Evolutionary conservation across 2,113 vertebrate species (phyloP).

Genomic region (Plestiodon gilberti): DNA sequence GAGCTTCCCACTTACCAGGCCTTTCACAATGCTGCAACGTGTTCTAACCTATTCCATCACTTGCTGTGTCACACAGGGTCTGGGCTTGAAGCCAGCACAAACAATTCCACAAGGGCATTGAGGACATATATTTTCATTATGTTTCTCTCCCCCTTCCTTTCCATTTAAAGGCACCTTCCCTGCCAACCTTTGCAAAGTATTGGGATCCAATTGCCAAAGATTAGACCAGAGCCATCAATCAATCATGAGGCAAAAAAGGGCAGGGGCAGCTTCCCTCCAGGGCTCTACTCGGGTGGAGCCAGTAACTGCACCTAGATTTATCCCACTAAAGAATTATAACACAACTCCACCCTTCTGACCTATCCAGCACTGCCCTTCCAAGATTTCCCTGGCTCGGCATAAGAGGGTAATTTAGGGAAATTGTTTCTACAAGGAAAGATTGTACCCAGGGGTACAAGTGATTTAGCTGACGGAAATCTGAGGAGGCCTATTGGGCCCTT

Average conservation of each 20-base stretch:
- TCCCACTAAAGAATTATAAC: neutral
- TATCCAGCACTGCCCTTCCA: neutral
- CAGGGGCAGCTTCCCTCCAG: conserved; percentile 33
- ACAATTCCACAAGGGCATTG: conserved; percentile 65
- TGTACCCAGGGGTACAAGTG: neutral
- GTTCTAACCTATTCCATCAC: conserved; percentile 59
- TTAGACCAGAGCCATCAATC: neutral
- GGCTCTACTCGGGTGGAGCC: too few relatives aligned
- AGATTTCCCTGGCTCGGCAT: neutral
- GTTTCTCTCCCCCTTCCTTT: conserved; percentile 50
- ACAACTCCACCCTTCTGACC: neutral
- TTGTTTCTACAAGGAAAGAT: too few relatives aligned
- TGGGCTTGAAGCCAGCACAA: conserved; percentile 65
- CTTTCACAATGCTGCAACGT: conserved; percentile 54
- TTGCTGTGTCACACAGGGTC: conserved; percentile 57
- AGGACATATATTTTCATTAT: conserved; percentile 68
- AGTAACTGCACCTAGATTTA: neutral
- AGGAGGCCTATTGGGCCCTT: too few relatives aligned
- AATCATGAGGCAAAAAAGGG: conserved; percentile 9
- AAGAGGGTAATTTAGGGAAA: neutral
- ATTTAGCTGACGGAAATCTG: too few relatives aligned
- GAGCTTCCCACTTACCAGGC: conserved; percentile 59
- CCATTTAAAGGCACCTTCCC: conserved; percentile 50
- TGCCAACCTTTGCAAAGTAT: conserved; percentile 52
- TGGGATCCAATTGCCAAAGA: conserved; percentile 57